Conservation (phyloP, 1,140 invertebrate genomes). For the Pseudobourletiella spinata region DNA sequence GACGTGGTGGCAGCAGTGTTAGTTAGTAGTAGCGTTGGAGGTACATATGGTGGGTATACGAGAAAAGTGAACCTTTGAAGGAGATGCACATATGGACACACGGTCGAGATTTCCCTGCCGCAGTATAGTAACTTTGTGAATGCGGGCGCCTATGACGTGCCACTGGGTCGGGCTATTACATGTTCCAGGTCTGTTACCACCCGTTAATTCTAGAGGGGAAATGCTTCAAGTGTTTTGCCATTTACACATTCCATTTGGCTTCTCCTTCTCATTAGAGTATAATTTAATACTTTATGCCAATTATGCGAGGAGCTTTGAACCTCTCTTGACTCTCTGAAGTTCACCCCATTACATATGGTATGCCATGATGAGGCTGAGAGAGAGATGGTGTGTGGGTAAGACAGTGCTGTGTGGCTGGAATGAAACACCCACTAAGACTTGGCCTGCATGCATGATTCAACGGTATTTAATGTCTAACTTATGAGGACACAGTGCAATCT, state of each 20-base stretch:
- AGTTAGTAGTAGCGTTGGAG: too few relatives aligned
- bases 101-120: not conserved
- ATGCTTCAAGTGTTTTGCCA: slow-evolving; percentile 10
- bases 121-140: not conserved
- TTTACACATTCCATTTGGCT: slow-evolving; percentile 30
- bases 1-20: too few relatives aligned
- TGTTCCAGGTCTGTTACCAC: not conserved
- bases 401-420: too few relatives aligned
- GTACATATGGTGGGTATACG: too few relatives aligned
- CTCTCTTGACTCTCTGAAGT: slow-evolving; percentile 13
- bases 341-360: too few relatives aligned
- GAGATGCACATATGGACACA: not conserved
- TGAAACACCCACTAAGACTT: too few relatives aligned
- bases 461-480: too few relatives aligned
- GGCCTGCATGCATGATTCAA: too few relatives aligned
- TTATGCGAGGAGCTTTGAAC: slow-evolving; percentile 14
- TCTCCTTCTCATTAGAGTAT: slow-evolving; percentile 28
- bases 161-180: not conserved
- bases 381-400: too few relatives aligned
- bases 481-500: too few relatives aligned
- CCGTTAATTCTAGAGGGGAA: not conserved
- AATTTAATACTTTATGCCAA: slow-evolving; percentile 28
- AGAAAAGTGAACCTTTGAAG: not conserved
- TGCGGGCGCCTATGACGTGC: not conserved
- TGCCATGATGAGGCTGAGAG: too few relatives aligned